Conservation (phyloP, 2,888 invertebrate species). For the Horisme vitalbata region DNA sequence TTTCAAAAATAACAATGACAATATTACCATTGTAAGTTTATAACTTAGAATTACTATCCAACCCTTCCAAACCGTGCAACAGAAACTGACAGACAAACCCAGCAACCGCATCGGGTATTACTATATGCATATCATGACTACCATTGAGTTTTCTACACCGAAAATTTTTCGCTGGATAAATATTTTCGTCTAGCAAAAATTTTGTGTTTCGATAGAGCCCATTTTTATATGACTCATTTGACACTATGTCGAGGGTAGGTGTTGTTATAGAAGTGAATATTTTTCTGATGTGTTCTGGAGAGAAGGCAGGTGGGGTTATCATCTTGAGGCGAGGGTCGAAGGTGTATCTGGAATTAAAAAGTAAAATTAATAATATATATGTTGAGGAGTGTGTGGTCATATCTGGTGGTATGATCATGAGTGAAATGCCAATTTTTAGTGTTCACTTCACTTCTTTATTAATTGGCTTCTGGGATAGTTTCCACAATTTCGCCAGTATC, state of each 20-base stretch:
- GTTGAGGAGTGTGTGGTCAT: too few relatives aligned
- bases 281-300: constrained; percentile 51
- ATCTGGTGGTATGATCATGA: too few relatives aligned
- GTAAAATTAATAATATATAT: too few relatives aligned
- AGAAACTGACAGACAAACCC: constrained; percentile 63
- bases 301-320: constrained; percentile 55
- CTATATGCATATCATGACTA: constrained; percentile 83
- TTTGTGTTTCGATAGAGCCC: constrained; percentile 44
- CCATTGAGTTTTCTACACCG: constrained; percentile 69
- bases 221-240: constrained; percentile 41
- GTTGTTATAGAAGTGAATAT: constrained; percentile 50
- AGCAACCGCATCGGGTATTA: constrained; percentile 77
- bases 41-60: constrained; percentile 57
- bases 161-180: constrained; percentile 45
- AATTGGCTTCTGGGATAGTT: too few relatives aligned
- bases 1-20: too few relatives aligned
- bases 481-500: too few relatives aligned
- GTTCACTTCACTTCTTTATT: too few relatives aligned
- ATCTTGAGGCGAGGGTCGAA: constrained; percentile 79
- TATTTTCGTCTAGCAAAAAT: constrained; percentile 52
- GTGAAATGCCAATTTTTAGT: too few relatives aligned
- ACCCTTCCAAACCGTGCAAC: constrained; percentile 46
- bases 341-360: constrained; percentile 65
- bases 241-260: constrained; percentile 50
- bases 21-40: constrained; percentile 26